Conservation (phyloP, 2,797 vertebrate species). For the Spinus pinus region DNA sequence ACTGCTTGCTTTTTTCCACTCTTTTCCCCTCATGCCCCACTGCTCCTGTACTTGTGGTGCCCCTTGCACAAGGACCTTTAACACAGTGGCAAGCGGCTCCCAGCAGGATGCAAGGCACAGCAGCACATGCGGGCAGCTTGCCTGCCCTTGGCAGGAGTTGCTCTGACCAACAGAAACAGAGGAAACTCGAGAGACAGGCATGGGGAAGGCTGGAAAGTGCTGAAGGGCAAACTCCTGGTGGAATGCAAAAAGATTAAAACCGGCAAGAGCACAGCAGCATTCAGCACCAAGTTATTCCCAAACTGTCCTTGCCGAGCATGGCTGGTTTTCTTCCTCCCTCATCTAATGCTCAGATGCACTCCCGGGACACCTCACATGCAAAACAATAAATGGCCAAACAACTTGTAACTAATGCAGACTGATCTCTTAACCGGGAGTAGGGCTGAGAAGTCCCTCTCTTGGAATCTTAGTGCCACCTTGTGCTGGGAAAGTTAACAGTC, state of each 20-base stretch:
- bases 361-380: too few relatives aligned
- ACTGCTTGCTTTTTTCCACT: background rate
- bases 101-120: background rate
- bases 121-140: background rate
- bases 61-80: background rate
- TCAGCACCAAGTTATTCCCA: background rate
- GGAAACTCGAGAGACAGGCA: background rate
- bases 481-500: background rate
- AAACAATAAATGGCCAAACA: background rate
- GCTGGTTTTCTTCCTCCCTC: background rate
- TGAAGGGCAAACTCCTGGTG: background rate
- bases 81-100: fast-evolving
- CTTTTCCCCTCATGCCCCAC: background rate
- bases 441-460: background rate
- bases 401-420: too few relatives aligned
- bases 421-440: background rate
- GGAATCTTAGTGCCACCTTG: slow-evolving; percentile 26
- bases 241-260: background rate
- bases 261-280: background rate
- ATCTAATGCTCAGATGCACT: background rate
- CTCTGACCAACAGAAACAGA: background rate
- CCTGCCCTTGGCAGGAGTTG: background rate
- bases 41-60: background rate
- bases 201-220: background rate
- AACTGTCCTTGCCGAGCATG: fast-evolving